Percentiles rank a stretch among this genome's conserved stretches.
phyloP scores from a whole-genome alignment of 2,113 vertebrate species.

The Dasyornis broadbenti region DNA sequence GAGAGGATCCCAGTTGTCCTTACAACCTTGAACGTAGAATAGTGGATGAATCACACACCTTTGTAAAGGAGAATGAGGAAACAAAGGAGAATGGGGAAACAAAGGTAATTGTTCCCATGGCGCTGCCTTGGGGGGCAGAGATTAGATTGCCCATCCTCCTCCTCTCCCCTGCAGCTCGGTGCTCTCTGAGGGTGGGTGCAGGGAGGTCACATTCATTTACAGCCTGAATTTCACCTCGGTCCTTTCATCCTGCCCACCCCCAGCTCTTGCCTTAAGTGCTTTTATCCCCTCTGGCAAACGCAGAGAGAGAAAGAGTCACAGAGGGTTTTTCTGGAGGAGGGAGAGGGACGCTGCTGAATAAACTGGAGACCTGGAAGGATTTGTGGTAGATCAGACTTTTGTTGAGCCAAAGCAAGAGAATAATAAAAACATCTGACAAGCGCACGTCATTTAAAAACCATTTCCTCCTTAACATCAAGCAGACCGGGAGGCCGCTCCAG shows the following conservation, averaged over 20 bases:
- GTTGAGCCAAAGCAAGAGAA: slow-evolving; percentile 48
- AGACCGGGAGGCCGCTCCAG: not conserved
- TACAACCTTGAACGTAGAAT: not conserved
- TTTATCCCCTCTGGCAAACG: not conserved
- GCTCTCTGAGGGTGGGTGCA: not conserved
- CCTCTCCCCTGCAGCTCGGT: not conserved
- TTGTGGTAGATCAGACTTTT: slow-evolving; percentile 37
- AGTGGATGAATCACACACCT: slow-evolving; percentile 15
- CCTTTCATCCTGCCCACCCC: not conserved
- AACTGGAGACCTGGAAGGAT: slow-evolving; percentile 35
- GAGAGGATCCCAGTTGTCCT: not conserved
- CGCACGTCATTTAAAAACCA: slow-evolving; percentile 48
- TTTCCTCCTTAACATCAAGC: slow-evolving; percentile 51
- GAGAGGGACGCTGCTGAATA: slow-evolving; percentile 34
- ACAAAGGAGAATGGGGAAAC: not conserved
- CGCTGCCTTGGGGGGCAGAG: not conserved
- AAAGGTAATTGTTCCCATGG: not conserved
- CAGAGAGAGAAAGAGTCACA: not conserved
- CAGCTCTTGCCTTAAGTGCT: not conserved
- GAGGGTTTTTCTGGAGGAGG: not conserved
- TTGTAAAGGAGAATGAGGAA: not conserved
- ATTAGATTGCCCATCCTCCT: not conserved
- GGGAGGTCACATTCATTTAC: not conserved
- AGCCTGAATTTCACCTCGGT: not conserved
- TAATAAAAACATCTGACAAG: slow-evolving; percentile 64